A percentile compares a stretch with the other conserved stretches of the same genome.
phyloP scores from a whole-genome alignment of 2,113 vertebrate species.

The Smithornis capensis region DNA sequence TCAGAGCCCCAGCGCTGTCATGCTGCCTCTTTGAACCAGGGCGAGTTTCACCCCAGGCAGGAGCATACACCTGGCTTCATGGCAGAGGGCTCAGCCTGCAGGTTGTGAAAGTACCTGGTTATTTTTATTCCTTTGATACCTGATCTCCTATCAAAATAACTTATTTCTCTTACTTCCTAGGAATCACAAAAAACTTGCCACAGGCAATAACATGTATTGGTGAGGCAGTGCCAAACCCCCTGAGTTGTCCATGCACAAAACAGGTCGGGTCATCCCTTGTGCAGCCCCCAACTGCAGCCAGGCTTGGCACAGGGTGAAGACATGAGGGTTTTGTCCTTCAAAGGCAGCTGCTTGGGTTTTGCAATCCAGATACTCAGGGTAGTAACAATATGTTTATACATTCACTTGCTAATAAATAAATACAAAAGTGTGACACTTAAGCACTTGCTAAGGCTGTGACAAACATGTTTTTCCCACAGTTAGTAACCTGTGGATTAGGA shows the following conservation, averaged over 20 bases:
- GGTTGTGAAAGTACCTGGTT: conserved; percentile 2
- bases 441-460: background rate
- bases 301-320: background rate
- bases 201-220: background rate
- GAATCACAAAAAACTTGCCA: background rate
- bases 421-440: conserved; percentile 17
- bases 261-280: background rate
- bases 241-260: accelerated
- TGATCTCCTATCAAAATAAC: background rate
- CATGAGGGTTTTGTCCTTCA: background rate
- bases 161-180: background rate
- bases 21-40: background rate
- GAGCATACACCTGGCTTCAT: background rate
- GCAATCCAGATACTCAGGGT: background rate
- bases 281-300: background rate
- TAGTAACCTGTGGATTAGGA: conserved; percentile 22
- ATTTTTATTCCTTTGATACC: conserved; percentile 40
- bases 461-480: background rate
- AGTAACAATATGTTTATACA: background rate
- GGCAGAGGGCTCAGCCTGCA: background rate
- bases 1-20: background rate
- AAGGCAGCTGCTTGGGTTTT: background rate
- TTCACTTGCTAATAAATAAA: background rate
- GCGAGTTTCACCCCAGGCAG: background rate
- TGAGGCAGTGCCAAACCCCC: background rate